A percentile compares a stretch with the other conserved stretches of the same genome.
phyloP scores from a whole-genome alignment of 2,113 vertebrate genomes.

The Elanus axillaris region DNA sequence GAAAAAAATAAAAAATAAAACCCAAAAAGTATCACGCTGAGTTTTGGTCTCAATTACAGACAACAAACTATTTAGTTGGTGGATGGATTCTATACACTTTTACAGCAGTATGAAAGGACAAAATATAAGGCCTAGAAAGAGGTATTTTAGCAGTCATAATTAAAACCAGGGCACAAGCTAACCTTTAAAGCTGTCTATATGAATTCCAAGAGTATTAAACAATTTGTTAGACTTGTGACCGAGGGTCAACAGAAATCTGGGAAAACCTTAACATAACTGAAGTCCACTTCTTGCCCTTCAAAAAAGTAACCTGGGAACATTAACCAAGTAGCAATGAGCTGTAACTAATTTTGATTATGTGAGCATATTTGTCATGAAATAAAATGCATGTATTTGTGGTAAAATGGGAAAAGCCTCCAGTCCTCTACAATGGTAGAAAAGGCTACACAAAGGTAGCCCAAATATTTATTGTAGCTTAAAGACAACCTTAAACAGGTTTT shows the following conservation, averaged over 20 bases:
- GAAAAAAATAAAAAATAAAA: neutral
- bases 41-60: slow-evolving; percentile 69
- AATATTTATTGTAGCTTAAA: neutral
- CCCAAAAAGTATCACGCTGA: neutral
- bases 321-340: neutral
- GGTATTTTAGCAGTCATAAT: slow-evolving; percentile 70
- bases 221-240: slow-evolving; percentile 5
- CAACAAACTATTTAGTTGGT: slow-evolving; percentile 44
- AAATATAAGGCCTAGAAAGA: slow-evolving; percentile 73
- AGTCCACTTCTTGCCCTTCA: neutral
- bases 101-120: slow-evolving; percentile 63
- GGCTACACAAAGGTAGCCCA: neutral
- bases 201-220: neutral
- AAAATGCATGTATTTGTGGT: neutral
- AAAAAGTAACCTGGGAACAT: neutral
- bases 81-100: slow-evolving; percentile 46
- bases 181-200: slow-evolving; percentile 59
- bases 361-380: neutral
- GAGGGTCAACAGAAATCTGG: slow-evolving; percentile 28
- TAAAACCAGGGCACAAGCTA: slow-evolving; percentile 61
- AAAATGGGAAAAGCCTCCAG: neutral
- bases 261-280: neutral
- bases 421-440: neutral
- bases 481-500: neutral
- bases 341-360: neutral